These are phyloP conservation scores for Athene noctua DNA, from an alignment of 2,113 vertebrate genomes.

Conservation along the genomic window DNA sequence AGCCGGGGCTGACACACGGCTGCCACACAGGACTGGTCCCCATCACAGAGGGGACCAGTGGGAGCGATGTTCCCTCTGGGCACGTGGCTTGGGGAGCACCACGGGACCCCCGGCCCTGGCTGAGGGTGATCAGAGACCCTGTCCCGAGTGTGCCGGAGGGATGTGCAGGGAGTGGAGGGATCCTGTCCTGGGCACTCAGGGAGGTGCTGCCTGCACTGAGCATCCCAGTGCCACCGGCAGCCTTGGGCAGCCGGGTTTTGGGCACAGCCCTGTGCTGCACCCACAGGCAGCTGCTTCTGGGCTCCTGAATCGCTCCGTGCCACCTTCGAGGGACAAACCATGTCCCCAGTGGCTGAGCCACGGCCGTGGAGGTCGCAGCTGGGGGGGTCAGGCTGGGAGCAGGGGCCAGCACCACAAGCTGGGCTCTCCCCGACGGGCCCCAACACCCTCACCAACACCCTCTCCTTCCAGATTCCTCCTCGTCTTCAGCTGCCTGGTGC, in stretches of 20 bases:
- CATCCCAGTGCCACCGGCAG: neutral
- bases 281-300: neutral
- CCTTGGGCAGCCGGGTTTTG: neutral
- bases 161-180: neutral
- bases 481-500: slow-evolving; percentile 97
- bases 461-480: slow-evolving; percentile 89
- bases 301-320: neutral
- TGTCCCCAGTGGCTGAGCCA: neutral
- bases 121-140: neutral
- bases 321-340: neutral
- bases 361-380: rapidly evolving
- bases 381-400: neutral
- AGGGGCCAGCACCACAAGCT: rapidly evolving
- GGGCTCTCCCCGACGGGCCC: neutral
- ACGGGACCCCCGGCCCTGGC: rapidly evolving
- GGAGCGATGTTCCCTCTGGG: neutral
- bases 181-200: neutral
- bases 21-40: neutral
- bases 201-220: neutral
- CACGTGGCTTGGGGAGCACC: neutral
- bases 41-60: neutral
- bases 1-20: neutral
- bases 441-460: rapidly evolving
- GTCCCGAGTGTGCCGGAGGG: neutral
- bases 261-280: neutral